Evolutionary conservation across 2,888 invertebrate species (phyloP), one percentile per base, ranked within the genome.

Genomic region (Clunio marinus): DNA sequence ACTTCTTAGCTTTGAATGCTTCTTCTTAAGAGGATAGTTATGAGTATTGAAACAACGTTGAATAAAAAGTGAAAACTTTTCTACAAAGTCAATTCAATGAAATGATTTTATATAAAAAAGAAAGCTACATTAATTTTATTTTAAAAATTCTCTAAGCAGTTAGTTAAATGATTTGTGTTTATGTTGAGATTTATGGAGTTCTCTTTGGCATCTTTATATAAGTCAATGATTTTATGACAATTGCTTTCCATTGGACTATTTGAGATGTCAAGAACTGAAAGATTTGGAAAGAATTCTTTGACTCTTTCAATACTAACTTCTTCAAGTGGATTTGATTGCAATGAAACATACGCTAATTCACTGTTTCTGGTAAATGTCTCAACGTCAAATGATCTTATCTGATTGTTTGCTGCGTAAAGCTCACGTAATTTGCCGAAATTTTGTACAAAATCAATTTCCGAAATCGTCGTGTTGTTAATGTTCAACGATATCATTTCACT

Each of bases 401-500:
- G 13, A 45, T 68, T 68, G 41, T 68, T 7, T 8, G 22, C 15
- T 1, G 58, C 58, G 15, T 55, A 68, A 13, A 68, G 27, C 24
- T 68, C 68, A 17, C 58, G 35, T 17, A 68, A 20, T 24, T 24
- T 51, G 13, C 27, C 32, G n/a, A 67, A 32, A 22, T 35, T 68
- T 22, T 58, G 32, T 10, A 68, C 27, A 55, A 68, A 68, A 57
- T 58, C 27, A 15, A 68, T 41, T 17, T 45, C 25, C 25, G 37
- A 5, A n/a, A 68, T 32, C 17, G 68, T 68, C 17, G 68, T 68
- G 25, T 68, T 68, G 25, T 68, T 41, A 25, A 68, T 25, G 58
- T 68, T 68, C 58, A 68, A 58, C 22, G 68, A 68, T n/a, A 68
- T 58, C 32, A 68, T 57, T 57, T 41, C 58, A 68, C 17, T 68